A percentile compares a stretch with the other conserved stretches of the same genome.
Evolutionary conservation across 2,113 vertebrate genomes (phyloP).

Genomic region (Elephantulus edwardii): DNA sequence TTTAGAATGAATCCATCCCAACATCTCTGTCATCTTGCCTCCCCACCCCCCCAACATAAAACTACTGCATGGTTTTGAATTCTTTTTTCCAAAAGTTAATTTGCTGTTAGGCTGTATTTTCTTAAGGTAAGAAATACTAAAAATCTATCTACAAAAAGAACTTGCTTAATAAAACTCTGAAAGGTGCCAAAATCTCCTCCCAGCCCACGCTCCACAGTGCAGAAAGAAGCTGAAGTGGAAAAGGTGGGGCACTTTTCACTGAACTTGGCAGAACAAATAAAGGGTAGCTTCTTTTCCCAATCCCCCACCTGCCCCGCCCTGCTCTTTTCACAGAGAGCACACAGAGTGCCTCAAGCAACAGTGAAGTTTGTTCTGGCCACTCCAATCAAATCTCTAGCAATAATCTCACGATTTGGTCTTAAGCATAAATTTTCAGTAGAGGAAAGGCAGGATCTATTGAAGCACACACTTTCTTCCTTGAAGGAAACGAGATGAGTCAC

Average conservation of each 20-base stretch:
- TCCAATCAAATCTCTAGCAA: not conserved
- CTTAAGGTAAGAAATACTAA: constrained; percentile 65
- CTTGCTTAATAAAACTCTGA: constrained; percentile 60
- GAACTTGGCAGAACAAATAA: constrained; percentile 60
- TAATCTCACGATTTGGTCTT: not conserved
- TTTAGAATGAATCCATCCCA: not conserved
- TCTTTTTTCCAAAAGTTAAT: not conserved
- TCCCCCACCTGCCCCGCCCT: constrained; percentile 51
- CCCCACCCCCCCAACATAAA: not conserved
- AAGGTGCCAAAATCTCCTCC: constrained; percentile 64
- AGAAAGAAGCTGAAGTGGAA: not conserved
- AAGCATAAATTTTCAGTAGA: not conserved
- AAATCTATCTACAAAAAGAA: constrained; percentile 61
- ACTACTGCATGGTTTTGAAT: not conserved
- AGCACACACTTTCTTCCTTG: not conserved
- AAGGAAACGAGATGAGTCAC: constrained; percentile 49
- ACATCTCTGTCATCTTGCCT: not conserved
- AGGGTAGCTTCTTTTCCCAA: constrained; percentile 46
- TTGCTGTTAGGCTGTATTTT: constrained; percentile 48
- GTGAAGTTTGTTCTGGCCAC: not conserved
- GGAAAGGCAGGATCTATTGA: not conserved
- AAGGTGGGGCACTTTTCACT: constrained; percentile 49
- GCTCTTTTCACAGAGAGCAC: constrained; percentile 33
- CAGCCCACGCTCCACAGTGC: constrained; percentile 42
- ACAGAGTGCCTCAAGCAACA: constrained; percentile 61